These are phyloP conservation scores for Cygnus olor DNA, from an alignment of 2,797 vertebrate genomes.

Conservation along the genomic window DNA sequence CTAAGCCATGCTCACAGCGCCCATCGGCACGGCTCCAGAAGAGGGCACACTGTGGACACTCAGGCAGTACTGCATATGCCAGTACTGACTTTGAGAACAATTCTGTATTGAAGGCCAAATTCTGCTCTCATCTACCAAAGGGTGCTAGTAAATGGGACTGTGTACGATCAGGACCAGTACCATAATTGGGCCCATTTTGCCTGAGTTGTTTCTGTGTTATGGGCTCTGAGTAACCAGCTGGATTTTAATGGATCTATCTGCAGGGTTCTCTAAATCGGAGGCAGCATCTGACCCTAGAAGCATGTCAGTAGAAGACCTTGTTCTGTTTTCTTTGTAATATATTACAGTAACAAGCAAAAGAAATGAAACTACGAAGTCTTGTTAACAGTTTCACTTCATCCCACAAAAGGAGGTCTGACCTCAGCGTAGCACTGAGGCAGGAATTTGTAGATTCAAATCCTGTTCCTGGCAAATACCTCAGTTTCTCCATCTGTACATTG, in stretches of 20 bases:
- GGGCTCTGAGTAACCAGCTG: constrained; percentile 1
- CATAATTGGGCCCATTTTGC: neutral
- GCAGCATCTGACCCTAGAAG: constrained; percentile 23
- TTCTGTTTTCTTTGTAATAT: constrained; percentile 39
- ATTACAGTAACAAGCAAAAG: constrained; percentile 30
- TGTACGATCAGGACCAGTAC: neutral
- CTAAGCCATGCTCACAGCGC: neutral
- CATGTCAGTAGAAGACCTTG: neutral
- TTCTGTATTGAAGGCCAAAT: neutral
- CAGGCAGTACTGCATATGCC: neutral
- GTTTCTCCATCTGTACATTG: neutral
- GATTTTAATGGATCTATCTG: constrained; percentile 12
- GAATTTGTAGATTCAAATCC: neutral
- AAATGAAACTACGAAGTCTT: constrained; percentile 40
- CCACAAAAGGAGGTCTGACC: constrained; percentile 13
- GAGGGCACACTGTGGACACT: neutral
- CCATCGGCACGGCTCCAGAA: rapidly evolving
- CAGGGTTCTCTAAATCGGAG: neutral
- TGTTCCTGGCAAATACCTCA: neutral
- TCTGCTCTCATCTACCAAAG: neutral
- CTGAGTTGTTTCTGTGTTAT: neutral
- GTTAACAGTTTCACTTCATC: constrained; percentile 38
- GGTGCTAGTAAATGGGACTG: neutral
- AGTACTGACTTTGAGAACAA: neutral
- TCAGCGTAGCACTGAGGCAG: neutral